phyloP scores from a whole-genome alignment of 2,113 vertebrate genomes.

The Anarhynchus alexandrinus region DNA sequence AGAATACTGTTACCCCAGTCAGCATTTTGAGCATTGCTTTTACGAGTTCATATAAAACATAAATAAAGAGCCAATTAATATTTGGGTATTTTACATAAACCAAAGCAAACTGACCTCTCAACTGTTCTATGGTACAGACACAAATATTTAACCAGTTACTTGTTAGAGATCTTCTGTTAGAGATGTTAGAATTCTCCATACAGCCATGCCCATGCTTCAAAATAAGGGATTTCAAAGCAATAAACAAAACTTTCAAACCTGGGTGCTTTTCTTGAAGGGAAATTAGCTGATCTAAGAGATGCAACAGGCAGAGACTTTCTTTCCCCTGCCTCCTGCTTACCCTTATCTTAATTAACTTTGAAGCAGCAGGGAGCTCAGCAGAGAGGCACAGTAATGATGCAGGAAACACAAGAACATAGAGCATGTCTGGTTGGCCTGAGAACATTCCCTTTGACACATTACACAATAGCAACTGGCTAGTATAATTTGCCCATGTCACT shows the following conservation, averaged over 20 bases:
- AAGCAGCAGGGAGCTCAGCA: constrained; percentile 58
- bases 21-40: neutral
- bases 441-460: constrained; percentile 67
- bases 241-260: constrained; percentile 18
- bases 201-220: neutral
- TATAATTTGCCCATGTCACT: constrained; percentile 43
- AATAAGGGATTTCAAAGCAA: neutral
- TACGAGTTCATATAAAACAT: neutral
- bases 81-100: neutral
- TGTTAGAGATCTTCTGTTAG: neutral
- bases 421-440: constrained; percentile 53
- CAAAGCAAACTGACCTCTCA: neutral
- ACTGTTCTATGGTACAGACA: neutral
- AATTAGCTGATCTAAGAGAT: constrained; percentile 58
- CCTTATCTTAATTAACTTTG: constrained; percentile 68
- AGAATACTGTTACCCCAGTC: neutral
- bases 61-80: neutral
- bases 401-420: constrained; percentile 60
- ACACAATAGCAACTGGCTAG: constrained; percentile 56
- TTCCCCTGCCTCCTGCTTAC: constrained; percentile 30
- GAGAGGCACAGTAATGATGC: constrained; percentile 65
- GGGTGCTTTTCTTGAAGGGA: constrained; percentile 34
- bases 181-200: neutral
- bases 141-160: neutral
- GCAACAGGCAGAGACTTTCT: constrained; percentile 42